Evolutionary conservation across 2,113 vertebrate genomes (phyloP).

Genomic region (Panurus biarmicus): DNA sequence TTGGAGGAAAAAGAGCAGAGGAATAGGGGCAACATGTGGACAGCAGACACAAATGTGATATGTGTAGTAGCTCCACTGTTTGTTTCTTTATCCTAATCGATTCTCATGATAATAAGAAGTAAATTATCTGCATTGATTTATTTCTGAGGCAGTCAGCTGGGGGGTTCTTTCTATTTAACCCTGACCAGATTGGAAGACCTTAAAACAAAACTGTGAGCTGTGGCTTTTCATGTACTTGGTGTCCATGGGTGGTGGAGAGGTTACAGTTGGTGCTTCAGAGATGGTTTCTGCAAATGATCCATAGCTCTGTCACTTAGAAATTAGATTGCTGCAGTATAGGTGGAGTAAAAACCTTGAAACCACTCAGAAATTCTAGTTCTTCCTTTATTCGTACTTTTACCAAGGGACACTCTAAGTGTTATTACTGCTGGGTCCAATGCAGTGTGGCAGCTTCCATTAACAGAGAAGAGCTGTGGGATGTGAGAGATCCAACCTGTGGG

Average conservation of each 20-base stretch:
- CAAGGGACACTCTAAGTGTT: background rate
- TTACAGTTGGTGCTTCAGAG: background rate
- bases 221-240: background rate
- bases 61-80: background rate
- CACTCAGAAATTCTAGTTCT: background rate
- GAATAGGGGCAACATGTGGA: background rate
- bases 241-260: background rate
- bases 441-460: background rate
- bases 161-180: background rate
- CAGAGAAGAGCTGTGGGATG: background rate
- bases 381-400: background rate
- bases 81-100: conserved; percentile 19
- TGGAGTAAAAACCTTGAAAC: background rate
- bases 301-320: background rate
- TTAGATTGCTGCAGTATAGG: background rate
- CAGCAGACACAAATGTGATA: background rate
- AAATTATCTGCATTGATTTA: conserved; percentile 14
- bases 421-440: background rate
- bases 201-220: background rate
- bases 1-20: conserved; percentile 19
- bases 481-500: background rate
- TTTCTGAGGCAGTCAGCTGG: background rate
- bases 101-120: background rate
- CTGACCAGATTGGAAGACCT: background rate
- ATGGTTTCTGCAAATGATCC: background rate